phyloP scores from a whole-genome alignment of 2,888 invertebrate genomes.

The Pseudococcus longispinus region DNA sequence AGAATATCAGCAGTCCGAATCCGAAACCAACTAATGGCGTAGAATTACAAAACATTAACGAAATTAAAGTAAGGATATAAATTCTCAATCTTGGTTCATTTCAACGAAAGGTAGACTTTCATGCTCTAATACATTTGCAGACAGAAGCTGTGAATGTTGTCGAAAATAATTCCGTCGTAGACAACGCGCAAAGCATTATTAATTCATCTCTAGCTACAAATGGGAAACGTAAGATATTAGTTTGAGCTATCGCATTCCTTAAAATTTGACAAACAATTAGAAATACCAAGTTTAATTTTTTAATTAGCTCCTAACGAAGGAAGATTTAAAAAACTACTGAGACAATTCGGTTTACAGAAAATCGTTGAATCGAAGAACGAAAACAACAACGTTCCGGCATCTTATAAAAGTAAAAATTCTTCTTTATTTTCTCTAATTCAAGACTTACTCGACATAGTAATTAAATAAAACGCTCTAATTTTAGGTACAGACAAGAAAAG shows the following conservation, averaged over 20 bases:
- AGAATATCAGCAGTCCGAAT: not conserved
- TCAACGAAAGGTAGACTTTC: not conserved
- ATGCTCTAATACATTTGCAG: not conserved
- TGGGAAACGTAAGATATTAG: not conserved
- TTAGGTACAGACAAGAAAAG: not conserved
- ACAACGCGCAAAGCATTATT: not conserved
- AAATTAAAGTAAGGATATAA: slow-evolving; percentile 10
- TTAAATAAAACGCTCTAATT: not conserved
- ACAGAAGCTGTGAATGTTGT: not conserved
- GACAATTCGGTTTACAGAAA: slow-evolving; percentile 37
- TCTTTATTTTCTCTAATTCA: no score
- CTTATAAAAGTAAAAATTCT: not conserved
- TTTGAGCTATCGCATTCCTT: not conserved
- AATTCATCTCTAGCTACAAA: not conserved
- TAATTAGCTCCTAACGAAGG: not conserved
- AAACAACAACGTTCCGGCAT: not conserved
- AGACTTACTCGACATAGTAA: not conserved
- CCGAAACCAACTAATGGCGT: not conserved
- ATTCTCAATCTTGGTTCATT: not conserved
- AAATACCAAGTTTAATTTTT: not conserved
- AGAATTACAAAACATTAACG: slow-evolving; percentile 12
- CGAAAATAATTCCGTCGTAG: not conserved
- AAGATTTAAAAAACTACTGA: slow-evolving; percentile 22
- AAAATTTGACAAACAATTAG: not conserved
- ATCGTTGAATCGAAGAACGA: not conserved